Evolutionary conservation across 2,113 vertebrate genomes (phyloP).

Genomic region (Melanerpes formicivorus): DNA sequence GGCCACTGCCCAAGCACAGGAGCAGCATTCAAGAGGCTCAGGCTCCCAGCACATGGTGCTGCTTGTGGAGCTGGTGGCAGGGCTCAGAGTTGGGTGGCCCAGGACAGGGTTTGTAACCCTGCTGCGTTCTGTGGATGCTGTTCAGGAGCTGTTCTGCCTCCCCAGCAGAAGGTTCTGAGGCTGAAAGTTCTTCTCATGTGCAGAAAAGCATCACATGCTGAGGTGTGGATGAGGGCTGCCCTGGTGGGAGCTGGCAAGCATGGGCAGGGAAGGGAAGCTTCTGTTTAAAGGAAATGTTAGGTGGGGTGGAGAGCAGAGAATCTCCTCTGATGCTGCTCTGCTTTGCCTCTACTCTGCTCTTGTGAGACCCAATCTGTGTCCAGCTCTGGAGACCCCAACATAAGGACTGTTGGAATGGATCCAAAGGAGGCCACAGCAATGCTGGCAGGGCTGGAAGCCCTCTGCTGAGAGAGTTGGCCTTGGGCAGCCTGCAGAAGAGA

Average conservation of each 20-base stretch:
- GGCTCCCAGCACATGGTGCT: neutral
- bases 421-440: neutral
- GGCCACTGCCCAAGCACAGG: neutral
- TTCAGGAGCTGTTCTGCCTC: neutral
- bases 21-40: neutral
- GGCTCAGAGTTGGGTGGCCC: neutral
- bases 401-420: neutral
- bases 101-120: neutral
- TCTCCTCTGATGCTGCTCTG: neutral
- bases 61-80: neutral
- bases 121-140: fast-evolving
- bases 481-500: neutral
- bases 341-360: neutral
- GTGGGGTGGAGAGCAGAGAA: fast-evolving
- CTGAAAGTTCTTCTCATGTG: neutral
- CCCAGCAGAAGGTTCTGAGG: neutral
- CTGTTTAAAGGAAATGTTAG: neutral
- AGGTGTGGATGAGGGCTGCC: neutral
- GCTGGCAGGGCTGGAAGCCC: neutral
- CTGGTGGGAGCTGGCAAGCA: neutral
- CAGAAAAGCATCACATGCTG: fast-evolving
- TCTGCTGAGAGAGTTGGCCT: neutral
- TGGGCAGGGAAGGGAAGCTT: neutral
- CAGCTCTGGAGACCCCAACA: neutral
- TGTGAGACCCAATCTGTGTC: neutral